Base-by-base conservation (phyloP, 2,797 vertebrate genomes). In the Anguilla megastoma region DNA sequence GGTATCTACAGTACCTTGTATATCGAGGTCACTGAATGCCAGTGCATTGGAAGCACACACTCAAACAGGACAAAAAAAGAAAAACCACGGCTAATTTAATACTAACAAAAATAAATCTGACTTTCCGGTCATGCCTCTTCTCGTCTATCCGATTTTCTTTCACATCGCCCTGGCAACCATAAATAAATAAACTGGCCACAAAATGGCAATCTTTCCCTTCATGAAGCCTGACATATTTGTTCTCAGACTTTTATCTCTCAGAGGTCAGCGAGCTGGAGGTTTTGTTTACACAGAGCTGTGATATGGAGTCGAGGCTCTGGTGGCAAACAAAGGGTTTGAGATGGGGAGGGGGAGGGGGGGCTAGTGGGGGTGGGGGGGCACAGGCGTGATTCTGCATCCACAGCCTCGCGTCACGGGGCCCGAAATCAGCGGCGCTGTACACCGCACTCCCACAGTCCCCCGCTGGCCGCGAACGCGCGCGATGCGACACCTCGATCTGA, bases 211-310 rank as follows among this genome's bases (percentile, higher is more conserved):
- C 82, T 21, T 52, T 21, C 48, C 82, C 50, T 52, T 74, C 18
- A 80, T 80, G 76, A 80, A 18, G 76, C 76, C 76, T 80, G 69
- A 74, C 69, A 27, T 74, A 74, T 74, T 74, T 74, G 69, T 24
- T 69, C 69, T 74, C 69, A 74, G n/a, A 74, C 69, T 33, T 36
- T 74, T 74, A 74, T 74, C 76, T 48, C 76, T 45, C 76, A 30
- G 12, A 80, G 76, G 76, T 48, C 76, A 80, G 16, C 21, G 41
- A 80, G 76, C 76, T 48, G 76, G 69, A 33, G 69, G 69, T 27
- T 30, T 33, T 74, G 69, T 33, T 74, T 74, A 14, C 69, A 74
- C 69, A 12, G 69, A 74, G 69, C 27, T 74, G 69, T 33, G 69
- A 74, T 6, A 33, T 33, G 30, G 9, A 74, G 69, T 74, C 69